Base-by-base conservation (phyloP, 2,888 invertebrate species). In the Epinotia nisella region DNA sequence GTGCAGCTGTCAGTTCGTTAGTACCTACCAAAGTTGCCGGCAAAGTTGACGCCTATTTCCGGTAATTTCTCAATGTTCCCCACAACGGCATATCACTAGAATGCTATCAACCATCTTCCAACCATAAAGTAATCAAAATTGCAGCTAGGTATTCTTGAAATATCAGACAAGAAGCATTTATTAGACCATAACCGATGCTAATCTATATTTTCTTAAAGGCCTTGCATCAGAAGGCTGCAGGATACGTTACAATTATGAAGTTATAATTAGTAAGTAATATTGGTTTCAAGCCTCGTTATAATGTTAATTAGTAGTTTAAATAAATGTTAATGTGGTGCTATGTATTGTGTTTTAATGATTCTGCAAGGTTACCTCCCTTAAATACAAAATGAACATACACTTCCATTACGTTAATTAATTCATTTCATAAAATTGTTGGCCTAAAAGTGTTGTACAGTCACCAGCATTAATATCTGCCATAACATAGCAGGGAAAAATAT, bases 201-300 rank as follows among this genome's bases (percentile, higher is more conserved):
- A 71, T 72, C 67, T 39, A 5, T 24, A 67, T 55, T 41, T 41
- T 41, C n/a, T 55, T 66, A 41, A 64, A 41, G 41, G 55, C 41
- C 66, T 66, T 45, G 4, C 21, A 24, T 1, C 10, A 62, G 49
- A 61, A 68, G 72, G 72, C 35, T 68, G 62, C 56, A 72, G 72
- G 72, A 72, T 68, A 62, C n/a, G 51, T 72, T 62, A 68, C 51
- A 71, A 67, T 55, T 71, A 59, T 60, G 24, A 60, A 68, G 21
- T 39, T 39, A 66, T 66, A 66, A 62, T 72, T 64, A 68, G 72
- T 61, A 51, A 56, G 19, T 17, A 60, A 62, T 73, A 73, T 67
- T 56, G 21, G 56, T 68, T 56, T 62, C 35, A 73, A 58, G 64
- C 62, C 11, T 72, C 29, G 41, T 56, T 56, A 19, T n/a, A 19